Conservation (phyloP, 2,888 invertebrate species). For the Corythucha ciliata region DNA sequence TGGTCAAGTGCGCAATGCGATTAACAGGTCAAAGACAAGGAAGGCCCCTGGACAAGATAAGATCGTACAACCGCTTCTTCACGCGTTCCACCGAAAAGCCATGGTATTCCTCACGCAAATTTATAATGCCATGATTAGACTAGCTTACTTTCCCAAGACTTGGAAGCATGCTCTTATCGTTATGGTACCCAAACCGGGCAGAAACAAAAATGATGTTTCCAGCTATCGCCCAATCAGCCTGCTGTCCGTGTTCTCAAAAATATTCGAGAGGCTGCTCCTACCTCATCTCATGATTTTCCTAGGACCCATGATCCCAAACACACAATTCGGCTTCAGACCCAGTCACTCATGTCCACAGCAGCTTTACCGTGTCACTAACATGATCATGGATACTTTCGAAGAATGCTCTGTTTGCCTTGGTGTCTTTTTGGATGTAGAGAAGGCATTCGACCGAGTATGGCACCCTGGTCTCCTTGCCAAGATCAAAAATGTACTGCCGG, state of each 20-base stretch:
- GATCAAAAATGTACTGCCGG: neutral
- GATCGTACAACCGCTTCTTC: conserved; percentile 5
- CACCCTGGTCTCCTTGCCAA: neutral
- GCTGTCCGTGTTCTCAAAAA: conserved; percentile 4
- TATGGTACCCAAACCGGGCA: conserved; percentile 8
- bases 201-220: neutral
- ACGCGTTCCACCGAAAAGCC: neutral
- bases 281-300: conserved; percentile 1
- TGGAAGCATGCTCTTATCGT: conserved; percentile 11
- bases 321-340: conserved; percentile 10
- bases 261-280: conserved; percentile 6
- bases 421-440: neutral
- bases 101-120: conserved; percentile 10
- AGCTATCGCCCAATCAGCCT: conserved; percentile 13
- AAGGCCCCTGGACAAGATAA: neutral
- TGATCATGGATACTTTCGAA: neutral
- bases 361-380: neutral
- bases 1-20: no score
- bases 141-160: neutral
- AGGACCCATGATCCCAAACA: conserved; percentile 1
- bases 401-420: neutral
- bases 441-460: neutral
- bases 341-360: conserved; percentile 3
- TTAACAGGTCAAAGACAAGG: neutral
- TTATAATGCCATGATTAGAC: conserved; percentile 10